Evolutionary conservation across 2,888 invertebrate species (phyloP).

Genomic region (Cheilosia urbana): DNA sequence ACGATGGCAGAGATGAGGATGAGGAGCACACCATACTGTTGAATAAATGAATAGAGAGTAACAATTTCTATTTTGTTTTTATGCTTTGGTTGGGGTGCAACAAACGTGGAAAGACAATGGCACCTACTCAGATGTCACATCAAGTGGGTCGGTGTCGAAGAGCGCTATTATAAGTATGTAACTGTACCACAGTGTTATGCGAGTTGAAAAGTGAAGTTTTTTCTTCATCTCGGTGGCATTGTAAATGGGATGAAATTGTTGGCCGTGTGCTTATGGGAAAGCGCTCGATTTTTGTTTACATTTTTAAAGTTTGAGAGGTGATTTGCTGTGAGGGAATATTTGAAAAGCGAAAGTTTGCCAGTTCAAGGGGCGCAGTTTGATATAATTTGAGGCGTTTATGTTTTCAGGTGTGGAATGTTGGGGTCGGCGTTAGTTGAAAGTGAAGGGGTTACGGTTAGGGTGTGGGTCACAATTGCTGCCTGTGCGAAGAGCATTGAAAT

Average conservation of each 20-base stretch:
- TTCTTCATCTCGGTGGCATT: constrained; percentile 30
- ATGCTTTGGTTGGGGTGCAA: constrained; percentile 24
- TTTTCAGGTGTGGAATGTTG: not conserved
- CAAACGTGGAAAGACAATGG: constrained; percentile 53
- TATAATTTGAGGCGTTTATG: not conserved
- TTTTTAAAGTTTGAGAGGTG: constrained; percentile 7
- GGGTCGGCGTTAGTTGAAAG: no score
- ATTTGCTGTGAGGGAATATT: constrained; percentile 5
- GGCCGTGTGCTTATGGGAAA: constrained; percentile 42
- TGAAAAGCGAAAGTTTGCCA: constrained; percentile 63
- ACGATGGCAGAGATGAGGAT: constrained; percentile 1
- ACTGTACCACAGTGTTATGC: constrained; percentile 55
- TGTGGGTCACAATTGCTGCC: no score
- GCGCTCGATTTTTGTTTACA: constrained; percentile 32
- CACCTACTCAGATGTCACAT: constrained; percentile 70
- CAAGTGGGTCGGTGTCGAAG: constrained; percentile 61
- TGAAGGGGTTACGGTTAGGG: no score
- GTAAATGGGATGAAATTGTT: constrained; percentile 58
- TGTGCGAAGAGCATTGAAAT: no score
- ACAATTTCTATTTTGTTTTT: constrained; percentile 64
- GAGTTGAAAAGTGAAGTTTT: constrained; percentile 39
- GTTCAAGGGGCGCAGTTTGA: not conserved
- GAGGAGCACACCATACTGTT: constrained; percentile 7
- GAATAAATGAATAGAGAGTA: constrained; percentile 61
- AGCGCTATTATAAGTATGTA: constrained; percentile 58